These are phyloP conservation scores for Onthophagus taurus DNA, from an alignment of 1,140 invertebrate species.

Conservation along the genomic window DNA sequence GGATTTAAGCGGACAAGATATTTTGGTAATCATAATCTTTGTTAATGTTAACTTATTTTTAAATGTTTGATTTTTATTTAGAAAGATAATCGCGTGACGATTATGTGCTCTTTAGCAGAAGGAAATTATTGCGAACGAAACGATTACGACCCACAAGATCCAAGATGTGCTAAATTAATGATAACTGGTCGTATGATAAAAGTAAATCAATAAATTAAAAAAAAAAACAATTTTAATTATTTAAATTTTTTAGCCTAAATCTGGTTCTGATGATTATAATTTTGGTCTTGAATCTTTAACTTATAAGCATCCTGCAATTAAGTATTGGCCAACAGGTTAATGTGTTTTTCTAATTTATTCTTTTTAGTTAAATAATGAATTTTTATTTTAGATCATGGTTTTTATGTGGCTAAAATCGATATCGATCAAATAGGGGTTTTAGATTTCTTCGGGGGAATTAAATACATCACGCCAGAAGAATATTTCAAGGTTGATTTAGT, in stretches of 20 bases:
- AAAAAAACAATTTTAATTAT: conserved; percentile 41
- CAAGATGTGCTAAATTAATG: conserved; percentile 64
- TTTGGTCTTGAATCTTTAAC: conserved; percentile 55
- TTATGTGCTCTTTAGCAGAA: conserved; percentile 60
- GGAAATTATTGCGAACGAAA: conserved; percentile 52
- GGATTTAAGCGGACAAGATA: conserved; percentile 64
- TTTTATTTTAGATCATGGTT: conserved; percentile 52
- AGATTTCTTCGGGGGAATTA: conserved; percentile 68
- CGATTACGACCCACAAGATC: conserved; percentile 67
- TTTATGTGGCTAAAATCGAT: conserved; percentile 64
- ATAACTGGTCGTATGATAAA: conserved; percentile 58
- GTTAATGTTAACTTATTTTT: neutral
- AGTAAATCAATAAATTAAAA: conserved; percentile 39
- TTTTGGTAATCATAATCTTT: conserved; percentile 42
- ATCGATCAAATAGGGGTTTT: conserved; percentile 60
- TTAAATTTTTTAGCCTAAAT: too few species aligned
- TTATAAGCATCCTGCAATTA: conserved; percentile 52
- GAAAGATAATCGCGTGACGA: conserved; percentile 54
- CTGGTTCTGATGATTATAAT: conserved; percentile 45
- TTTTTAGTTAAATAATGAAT: conserved; percentile 1
- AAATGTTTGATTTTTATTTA: conserved; percentile 30
- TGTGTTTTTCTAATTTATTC: neutral
- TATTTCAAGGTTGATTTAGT: too few species aligned
- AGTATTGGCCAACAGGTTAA: conserved; percentile 29
- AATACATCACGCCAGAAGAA: conserved; percentile 49